Evolutionary conservation across 2,888 invertebrate genomes (phyloP).

Genomic region (Drosophila yooni): DNA sequence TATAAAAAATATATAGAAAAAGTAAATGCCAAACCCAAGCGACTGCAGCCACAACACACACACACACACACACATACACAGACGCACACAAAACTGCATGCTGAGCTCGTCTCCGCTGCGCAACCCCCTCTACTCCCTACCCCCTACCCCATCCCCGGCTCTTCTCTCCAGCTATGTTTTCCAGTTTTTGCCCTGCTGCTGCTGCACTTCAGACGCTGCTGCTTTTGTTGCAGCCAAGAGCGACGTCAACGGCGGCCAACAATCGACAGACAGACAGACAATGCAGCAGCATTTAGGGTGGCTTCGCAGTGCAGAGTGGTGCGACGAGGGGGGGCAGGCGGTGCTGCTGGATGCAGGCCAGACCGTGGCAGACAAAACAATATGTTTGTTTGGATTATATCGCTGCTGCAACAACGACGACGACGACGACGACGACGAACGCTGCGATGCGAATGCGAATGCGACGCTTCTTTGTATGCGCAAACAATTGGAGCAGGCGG

Average conservation of each 20-base stretch:
- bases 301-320: conserved; percentile 24
- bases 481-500: conserved; percentile 81
- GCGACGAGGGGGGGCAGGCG: not conserved
- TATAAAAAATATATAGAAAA: conserved; percentile 14
- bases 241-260: conserved; percentile 61
- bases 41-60: conserved; percentile 45
- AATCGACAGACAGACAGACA: conserved; percentile 58
- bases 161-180: conserved; percentile 30
- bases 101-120: conserved; percentile 52
- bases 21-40: conserved; percentile 36
- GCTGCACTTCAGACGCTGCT: conserved; percentile 32
- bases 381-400: conserved; percentile 81
- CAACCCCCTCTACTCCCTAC: not conserved
- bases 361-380: conserved; percentile 79
- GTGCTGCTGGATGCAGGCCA: conserved; percentile 45
- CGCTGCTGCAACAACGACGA: conserved; percentile 5
- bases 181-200: conserved; percentile 60
- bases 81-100: conserved; percentile 64
- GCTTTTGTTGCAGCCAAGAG: conserved; percentile 64
- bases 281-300: conserved; percentile 16
- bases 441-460: conserved; percentile 42
- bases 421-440: conserved; percentile 16
- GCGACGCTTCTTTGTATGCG: conserved; percentile 78
- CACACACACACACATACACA: conserved; percentile 25
- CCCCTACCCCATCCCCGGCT: not conserved